Evolutionary conservation across 2,797 vertebrate genomes (phyloP).

Genomic region (Scomberomorus guttatus): DNA sequence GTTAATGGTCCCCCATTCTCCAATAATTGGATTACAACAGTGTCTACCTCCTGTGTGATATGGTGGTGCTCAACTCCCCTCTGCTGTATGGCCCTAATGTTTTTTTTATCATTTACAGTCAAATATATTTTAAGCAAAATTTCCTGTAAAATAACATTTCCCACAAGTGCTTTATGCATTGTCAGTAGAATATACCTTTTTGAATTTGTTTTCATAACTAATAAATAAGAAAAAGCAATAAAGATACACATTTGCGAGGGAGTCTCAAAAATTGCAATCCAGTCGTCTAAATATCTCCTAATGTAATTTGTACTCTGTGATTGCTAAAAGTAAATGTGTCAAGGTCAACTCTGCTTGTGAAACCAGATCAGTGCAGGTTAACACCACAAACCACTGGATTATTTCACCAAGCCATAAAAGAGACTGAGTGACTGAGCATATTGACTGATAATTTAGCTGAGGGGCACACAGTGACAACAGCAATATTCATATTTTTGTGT

Average conservation of each 20-base stretch:
- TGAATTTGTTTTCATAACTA: not conserved
- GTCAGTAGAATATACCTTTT: not conserved
- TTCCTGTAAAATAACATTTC: not conserved
- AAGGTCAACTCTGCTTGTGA: not conserved
- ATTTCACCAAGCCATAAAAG: not conserved
- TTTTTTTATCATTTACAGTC: not conserved
- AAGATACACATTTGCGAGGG: not conserved
- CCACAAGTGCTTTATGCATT: not conserved
- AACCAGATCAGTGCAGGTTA: constrained; percentile 1
- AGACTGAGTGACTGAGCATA: not conserved
- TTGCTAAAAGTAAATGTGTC: not conserved
- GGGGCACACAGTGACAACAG: not conserved
- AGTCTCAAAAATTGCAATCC: not conserved
- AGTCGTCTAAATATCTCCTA: not conserved
- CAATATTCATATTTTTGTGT: not conserved
- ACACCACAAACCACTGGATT: not conserved
- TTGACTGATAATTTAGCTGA: not conserved
- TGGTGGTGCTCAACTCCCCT: not conserved
- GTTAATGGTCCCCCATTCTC: constrained; percentile 14
- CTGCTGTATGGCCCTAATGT: not conserved
- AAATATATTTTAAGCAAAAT: not conserved
- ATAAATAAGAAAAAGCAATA: not conserved
- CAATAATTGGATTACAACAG: constrained; percentile 29
- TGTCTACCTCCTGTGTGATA: constrained; percentile 10
- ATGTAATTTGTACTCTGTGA: constrained; percentile 1